Conservation (phyloP, 2,888 invertebrate genomes). For the Villa cingulata region DNA sequence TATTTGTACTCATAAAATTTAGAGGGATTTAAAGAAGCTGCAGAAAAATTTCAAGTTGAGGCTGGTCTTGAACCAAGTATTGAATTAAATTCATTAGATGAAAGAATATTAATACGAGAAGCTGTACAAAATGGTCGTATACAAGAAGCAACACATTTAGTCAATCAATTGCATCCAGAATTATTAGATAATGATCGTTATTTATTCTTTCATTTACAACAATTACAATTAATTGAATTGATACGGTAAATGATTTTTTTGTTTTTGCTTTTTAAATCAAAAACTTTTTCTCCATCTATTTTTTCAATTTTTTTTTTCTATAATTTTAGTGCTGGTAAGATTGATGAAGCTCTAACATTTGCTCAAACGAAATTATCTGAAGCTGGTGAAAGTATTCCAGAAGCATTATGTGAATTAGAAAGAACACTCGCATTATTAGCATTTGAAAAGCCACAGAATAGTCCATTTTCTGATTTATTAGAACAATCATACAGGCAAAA, state of each 20-base stretch:
- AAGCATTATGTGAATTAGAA: slow-evolving; percentile 65
- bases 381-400: slow-evolving; percentile 64
- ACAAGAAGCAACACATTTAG: slow-evolving; percentile 83
- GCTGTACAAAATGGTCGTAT: slow-evolving; percentile 87
- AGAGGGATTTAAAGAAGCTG: slow-evolving; percentile 95
- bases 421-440: slow-evolving; percentile 87
- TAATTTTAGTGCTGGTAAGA: slow-evolving; percentile 46
- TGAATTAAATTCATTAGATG: slow-evolving; percentile 75
- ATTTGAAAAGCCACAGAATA: slow-evolving; percentile 88
- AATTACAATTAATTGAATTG: slow-evolving; percentile 33
- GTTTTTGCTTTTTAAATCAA: background rate
- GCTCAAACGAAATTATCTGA: slow-evolving; percentile 78
- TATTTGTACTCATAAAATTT: slow-evolving; percentile 6
- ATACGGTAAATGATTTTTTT: slow-evolving; percentile 25
- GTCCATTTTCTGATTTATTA: slow-evolving; percentile 89
- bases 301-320: background rate
- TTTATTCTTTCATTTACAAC: slow-evolving; percentile 85
- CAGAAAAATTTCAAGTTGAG: slow-evolving; percentile 90
- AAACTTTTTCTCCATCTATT: background rate
- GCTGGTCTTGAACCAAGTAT: slow-evolving; percentile 71
- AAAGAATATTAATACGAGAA: slow-evolving; percentile 81
- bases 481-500: slow-evolving; percentile 90
- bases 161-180: slow-evolving; percentile 90
- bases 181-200: slow-evolving; percentile 89
- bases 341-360: slow-evolving; percentile 73